Conservation (phyloP, 2,888 invertebrate genomes). For the Agonopterix alstromeriana region DNA sequence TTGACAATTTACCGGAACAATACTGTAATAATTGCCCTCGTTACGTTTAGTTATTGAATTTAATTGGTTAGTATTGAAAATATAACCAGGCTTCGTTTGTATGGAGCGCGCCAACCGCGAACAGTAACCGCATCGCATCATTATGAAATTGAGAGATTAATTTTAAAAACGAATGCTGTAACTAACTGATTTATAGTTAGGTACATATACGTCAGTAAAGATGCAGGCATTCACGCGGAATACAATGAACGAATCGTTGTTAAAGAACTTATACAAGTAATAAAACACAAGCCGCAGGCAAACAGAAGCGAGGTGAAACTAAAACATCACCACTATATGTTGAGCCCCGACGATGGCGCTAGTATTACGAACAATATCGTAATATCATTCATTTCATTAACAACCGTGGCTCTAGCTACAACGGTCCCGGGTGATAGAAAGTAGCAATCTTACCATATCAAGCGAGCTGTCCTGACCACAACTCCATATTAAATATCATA, state of each 20-base stretch:
- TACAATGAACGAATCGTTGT: neutral
- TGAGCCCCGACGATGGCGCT: slow-evolving; percentile 27
- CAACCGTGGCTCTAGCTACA: slow-evolving; percentile 25
- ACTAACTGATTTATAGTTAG: too few relatives aligned
- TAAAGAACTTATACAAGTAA: slow-evolving; percentile 14
- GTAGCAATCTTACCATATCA: slow-evolving; percentile 51
- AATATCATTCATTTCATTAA: slow-evolving; percentile 12
- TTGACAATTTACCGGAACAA: too few relatives aligned
- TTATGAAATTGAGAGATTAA: too few relatives aligned
- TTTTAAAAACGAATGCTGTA: too few relatives aligned
- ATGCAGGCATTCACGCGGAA: too few relatives aligned
- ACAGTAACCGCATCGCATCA: too few relatives aligned
- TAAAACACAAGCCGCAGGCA: slow-evolving; percentile 49
- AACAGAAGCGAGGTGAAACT: slow-evolving; percentile 58
- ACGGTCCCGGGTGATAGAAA: slow-evolving; percentile 46
- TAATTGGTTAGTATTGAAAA: too few relatives aligned
- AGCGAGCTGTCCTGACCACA: slow-evolving; percentile 32
- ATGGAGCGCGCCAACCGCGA: too few relatives aligned
- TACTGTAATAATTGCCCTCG: too few relatives aligned
- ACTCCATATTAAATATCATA: neutral
- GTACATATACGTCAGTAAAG: too few relatives aligned
- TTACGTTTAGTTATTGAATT: too few relatives aligned
- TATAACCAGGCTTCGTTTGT: too few relatives aligned
- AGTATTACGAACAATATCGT: slow-evolving; percentile 1
- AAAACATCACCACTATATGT: slow-evolving; percentile 25